Evolutionary conservation across 2,888 invertebrate genomes (phyloP).

Genomic region (Troilus luridus): DNA sequence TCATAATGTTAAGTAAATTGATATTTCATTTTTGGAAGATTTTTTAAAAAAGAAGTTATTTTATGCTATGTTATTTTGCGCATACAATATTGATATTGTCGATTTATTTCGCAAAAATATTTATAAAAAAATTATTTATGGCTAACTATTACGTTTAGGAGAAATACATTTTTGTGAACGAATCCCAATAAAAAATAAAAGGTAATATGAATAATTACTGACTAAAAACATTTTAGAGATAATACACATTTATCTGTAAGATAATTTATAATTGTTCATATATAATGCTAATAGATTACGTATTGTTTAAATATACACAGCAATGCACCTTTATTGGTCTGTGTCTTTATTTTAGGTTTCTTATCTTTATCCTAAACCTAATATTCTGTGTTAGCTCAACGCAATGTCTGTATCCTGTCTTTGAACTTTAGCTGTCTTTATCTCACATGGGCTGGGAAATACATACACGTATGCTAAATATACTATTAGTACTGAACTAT

Average conservation of each 20-base stretch:
- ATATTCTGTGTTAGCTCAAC: neutral
- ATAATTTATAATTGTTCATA: conserved; percentile 1
- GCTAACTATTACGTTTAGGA: neutral
- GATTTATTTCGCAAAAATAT: too few species aligned
- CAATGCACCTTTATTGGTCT: neutral
- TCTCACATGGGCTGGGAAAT: neutral
- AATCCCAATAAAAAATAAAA: neutral
- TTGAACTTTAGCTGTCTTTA: neutral
- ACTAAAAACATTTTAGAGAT: neutral
- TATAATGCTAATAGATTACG: neutral
- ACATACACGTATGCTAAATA: neutral
- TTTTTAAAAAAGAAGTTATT: too few species aligned
- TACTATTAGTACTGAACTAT: neutral
- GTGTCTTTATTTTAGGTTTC: neutral
- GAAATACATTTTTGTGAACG: neutral
- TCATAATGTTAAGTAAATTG: too few species aligned
- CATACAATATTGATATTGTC: too few species aligned
- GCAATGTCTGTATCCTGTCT: neutral
- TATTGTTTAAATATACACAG: neutral
- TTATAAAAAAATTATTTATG: too few species aligned
- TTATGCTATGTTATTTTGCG: too few species aligned
- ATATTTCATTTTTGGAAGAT: too few species aligned
- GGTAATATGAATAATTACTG: neutral
- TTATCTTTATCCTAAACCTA: neutral
- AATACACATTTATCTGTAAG: neutral